Base-by-base conservation (phyloP, 2,113 vertebrate genomes). In the Cyphomyrus discorhynchus region DNA sequence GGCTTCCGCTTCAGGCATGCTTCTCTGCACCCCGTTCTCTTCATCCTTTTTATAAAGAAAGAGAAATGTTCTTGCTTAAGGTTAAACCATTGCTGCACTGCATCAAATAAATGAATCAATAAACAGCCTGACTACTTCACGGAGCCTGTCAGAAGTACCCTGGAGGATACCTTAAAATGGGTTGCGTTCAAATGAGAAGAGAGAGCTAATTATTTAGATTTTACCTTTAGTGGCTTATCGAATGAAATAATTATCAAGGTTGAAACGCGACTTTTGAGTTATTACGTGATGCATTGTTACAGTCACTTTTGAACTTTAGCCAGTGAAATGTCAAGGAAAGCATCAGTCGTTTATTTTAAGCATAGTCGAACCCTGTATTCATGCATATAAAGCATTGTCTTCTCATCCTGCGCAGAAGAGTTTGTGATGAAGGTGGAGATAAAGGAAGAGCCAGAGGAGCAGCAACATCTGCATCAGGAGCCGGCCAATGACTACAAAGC, bases 361-460 rank as follows among this genome's bases (percentile, higher is more conserved):
- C 7, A 62, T 8, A 62, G 24, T 62, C 8, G 3, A n/a, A 74
- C 31, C n/a, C 31, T 21, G 2, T 50, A 10, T 53, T 50, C 47
- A 53, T 56, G 86, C 17, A 27, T 87, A 3, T 42, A 19, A 53
- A 27, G 31, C 15, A 21, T 7, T 82, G n/a, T 82, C 77, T 9
- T 1, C 31, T 21, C 8, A 82, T 58, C 35, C 17, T 15, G 21
- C 52, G 35, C 52, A 45, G 88, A 62, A n/a, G 90, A 86, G 58
- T 58, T 70, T 15, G 80, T 50, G 10, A n/a, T 88, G 87, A 90
- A 90, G 66, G 66, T 49, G 31, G 89, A 90, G 62, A 6, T 66
- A 46, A 66, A 90, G 56, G 31, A 89, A 45, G 56, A 87, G 17
- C 91, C 92, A 21, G 89, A 92, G 88, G 53, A 87, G 13, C n/a